phyloP scores from a whole-genome alignment of 2,113 vertebrate species.

The Myotis yumanensis region DNA sequence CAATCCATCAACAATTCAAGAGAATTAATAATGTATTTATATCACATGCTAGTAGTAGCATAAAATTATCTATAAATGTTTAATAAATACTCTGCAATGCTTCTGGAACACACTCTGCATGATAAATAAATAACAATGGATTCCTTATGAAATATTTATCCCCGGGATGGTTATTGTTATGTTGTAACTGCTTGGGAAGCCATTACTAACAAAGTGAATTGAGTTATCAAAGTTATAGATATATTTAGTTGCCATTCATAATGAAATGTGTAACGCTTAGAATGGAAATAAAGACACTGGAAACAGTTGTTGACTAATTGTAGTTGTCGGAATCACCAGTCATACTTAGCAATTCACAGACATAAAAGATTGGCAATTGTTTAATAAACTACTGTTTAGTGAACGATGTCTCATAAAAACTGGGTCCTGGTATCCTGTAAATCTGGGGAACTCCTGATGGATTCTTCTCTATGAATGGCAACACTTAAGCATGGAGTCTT shows the following conservation, averaged over 20 bases:
- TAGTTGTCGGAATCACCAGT: slow-evolving; percentile 68
- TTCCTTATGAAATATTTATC: slow-evolving; percentile 86
- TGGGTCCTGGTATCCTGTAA: not conserved
- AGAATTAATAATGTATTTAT: slow-evolving; percentile 87
- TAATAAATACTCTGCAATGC: slow-evolving; percentile 87
- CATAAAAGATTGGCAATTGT: slow-evolving; percentile 56
- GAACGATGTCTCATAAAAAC: slow-evolving; percentile 36
- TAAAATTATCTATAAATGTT: slow-evolving; percentile 89
- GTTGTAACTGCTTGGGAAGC: slow-evolving; percentile 80
- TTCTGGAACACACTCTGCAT: slow-evolving; percentile 84
- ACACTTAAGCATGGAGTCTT: not conserved
- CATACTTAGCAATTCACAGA: slow-evolving; percentile 65
- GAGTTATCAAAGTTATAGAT: slow-evolving; percentile 84
- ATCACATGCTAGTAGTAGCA: slow-evolving; percentile 82
- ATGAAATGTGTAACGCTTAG: slow-evolving; percentile 77
- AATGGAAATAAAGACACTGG: slow-evolving; percentile 76
- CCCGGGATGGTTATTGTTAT: slow-evolving; percentile 81
- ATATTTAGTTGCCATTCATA: slow-evolving; percentile 79
- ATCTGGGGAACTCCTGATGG: not conserved
- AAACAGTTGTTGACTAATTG: slow-evolving; percentile 75
- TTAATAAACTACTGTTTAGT: slow-evolving; percentile 71
- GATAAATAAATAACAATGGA: slow-evolving; percentile 87
- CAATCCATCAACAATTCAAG: slow-evolving; percentile 78
- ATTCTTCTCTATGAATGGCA: not conserved
- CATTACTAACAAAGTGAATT: slow-evolving; percentile 82